Conservation (phyloP, 2,797 vertebrate species). For the Sebastes ruberrimus region DNA sequence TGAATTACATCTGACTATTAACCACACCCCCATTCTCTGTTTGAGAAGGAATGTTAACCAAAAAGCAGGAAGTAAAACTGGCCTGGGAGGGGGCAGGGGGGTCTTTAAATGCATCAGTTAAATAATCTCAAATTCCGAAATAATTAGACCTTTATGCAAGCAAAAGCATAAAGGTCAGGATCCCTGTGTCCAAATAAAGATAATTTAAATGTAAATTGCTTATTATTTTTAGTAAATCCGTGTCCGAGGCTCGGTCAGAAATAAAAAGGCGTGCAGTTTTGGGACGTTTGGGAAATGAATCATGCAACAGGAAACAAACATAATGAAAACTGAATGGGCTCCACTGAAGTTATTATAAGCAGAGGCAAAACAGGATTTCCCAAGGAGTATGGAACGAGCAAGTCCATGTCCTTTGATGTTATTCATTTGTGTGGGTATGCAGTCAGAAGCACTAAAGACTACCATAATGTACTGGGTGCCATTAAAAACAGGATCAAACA, state of each 20-base stretch:
- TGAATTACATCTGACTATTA: no score
- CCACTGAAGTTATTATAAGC: constrained; percentile 21
- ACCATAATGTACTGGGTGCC: constrained; percentile 8
- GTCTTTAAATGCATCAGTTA: not conserved
- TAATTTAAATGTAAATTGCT: not conserved
- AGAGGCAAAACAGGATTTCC: constrained; percentile 18
- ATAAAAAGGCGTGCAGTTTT: constrained; percentile 14
- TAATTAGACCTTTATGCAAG: not conserved
- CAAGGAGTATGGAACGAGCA: constrained; percentile 34
- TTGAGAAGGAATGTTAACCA: no score
- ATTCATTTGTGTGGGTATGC: constrained; percentile 9
- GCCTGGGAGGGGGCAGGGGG: no score
- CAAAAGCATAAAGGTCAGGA: not conserved
- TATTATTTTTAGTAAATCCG: not conserved
- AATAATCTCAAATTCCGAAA: not conserved
- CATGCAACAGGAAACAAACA: constrained; percentile 40
- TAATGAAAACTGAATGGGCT: constrained; percentile 47
- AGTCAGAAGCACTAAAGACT: constrained; percentile 15
- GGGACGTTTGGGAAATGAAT: constrained; percentile 29
- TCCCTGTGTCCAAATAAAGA: not conserved
- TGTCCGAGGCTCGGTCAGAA: not conserved
- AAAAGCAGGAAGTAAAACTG: no score
- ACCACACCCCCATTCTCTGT: no score
- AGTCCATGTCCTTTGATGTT: constrained; percentile 26
- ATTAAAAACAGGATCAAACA: constrained; percentile 38